Percentiles rank a stretch among this genome's conserved stretches.
Evolutionary conservation across 2,797 vertebrate species (phyloP).

Genomic region (Australoheros facetus): DNA sequence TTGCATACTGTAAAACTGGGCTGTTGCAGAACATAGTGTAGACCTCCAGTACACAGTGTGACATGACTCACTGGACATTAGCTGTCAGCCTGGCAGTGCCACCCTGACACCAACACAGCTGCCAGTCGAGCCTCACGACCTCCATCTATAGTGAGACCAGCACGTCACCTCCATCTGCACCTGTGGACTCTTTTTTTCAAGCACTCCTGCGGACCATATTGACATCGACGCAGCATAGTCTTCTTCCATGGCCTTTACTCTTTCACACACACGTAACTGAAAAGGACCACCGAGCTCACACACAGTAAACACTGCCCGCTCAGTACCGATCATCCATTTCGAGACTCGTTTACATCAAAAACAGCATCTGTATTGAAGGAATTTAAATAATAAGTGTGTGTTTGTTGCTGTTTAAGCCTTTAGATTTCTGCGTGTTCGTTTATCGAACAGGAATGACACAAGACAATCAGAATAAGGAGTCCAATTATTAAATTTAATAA

Average conservation of each 20-base stretch:
- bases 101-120: slow-evolving; percentile 78
- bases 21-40: background rate
- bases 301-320: slow-evolving; percentile 11
- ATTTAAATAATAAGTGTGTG: too few species aligned
- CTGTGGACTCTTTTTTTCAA: slow-evolving; percentile 64
- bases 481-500: too few species aligned
- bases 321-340: slow-evolving; percentile 32
- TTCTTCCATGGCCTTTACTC: background rate
- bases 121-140: slow-evolving; percentile 73
- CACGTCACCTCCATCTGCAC: slow-evolving; percentile 78
- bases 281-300: slow-evolving; percentile 11
- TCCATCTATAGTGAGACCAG: slow-evolving; percentile 74
- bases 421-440: too few species aligned
- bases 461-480: too few species aligned
- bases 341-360: slow-evolving; percentile 61
- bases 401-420: too few species aligned
- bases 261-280: background rate
- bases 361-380: too few species aligned
- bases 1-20: background rate
- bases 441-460: too few species aligned
- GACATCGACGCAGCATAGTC: background rate
- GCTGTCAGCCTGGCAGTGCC: slow-evolving; percentile 74
- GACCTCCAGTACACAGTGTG: background rate
- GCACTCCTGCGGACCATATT: background rate
- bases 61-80: slow-evolving; percentile 43